Conservation (phyloP, 2,888 invertebrate genomes). For the Alviniconcha strummeri region DNA sequence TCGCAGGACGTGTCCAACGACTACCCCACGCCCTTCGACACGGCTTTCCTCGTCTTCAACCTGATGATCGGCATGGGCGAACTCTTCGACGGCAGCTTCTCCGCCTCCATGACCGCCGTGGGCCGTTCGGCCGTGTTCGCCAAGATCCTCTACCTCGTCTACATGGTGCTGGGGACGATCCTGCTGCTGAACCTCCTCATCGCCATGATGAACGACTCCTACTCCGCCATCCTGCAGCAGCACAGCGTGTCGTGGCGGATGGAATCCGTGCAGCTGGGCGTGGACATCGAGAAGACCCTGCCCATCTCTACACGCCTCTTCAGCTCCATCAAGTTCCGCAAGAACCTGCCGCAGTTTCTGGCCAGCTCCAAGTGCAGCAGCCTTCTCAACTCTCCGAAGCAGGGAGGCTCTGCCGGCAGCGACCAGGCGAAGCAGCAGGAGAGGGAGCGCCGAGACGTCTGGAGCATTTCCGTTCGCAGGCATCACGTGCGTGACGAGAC, state of each 20-base stretch:
- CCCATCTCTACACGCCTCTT: constrained; percentile 46
- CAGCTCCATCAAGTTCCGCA: constrained; percentile 40
- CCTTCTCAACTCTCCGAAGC: background rate
- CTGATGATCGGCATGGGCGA: constrained; percentile 70
- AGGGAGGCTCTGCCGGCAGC: background rate
- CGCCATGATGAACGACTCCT: constrained; percentile 70
- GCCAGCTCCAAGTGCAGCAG: background rate
- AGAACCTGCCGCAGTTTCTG: constrained; percentile 4
- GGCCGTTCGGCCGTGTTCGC: constrained; percentile 51
- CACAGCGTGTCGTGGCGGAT: constrained; percentile 68
- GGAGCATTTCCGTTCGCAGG: constrained; percentile 35
- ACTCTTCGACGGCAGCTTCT: constrained; percentile 58
- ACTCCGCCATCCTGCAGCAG: constrained; percentile 55
- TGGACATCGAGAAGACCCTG: constrained; percentile 60
- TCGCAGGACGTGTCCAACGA: constrained; percentile 41
- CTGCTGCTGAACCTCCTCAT: constrained; percentile 66
- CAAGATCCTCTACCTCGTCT: constrained; percentile 64
- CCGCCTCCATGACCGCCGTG: constrained; percentile 46
- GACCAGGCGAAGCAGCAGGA: background rate
- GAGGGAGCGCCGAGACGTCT: background rate
- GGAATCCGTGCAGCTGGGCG: constrained; percentile 66
- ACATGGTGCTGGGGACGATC: constrained; percentile 65
- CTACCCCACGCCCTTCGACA: constrained; percentile 55
- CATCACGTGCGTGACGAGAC: background rate
- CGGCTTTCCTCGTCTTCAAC: constrained; percentile 68